Evolutionary conservation across 2,888 invertebrate species (phyloP).

Genomic region (Toxonevra muliebris): DNA sequence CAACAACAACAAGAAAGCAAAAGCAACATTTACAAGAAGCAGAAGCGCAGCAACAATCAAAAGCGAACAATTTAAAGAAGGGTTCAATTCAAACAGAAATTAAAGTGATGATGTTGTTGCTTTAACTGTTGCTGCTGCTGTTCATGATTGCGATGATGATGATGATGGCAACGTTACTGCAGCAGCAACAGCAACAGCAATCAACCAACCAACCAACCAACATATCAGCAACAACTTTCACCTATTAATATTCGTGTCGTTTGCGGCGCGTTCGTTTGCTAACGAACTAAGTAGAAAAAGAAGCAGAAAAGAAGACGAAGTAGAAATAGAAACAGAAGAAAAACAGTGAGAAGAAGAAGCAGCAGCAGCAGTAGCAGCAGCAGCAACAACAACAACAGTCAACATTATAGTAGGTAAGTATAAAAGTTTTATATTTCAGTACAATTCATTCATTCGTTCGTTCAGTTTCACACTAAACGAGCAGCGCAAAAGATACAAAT

Average conservation of each 20-base stretch:
- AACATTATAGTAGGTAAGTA: background rate
- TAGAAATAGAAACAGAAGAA: slow-evolving; percentile 12
- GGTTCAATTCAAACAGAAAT: slow-evolving; percentile 39
- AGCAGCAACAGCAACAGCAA: slow-evolving; percentile 14
- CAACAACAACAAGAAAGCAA: slow-evolving; percentile 17
- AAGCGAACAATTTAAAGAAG: slow-evolving; percentile 27
- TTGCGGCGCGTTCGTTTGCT: slow-evolving; percentile 38
- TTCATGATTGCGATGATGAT: background rate
- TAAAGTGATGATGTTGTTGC: background rate
- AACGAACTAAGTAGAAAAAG: slow-evolving; percentile 5
- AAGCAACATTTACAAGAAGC: slow-evolving; percentile 1
- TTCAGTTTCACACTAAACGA: slow-evolving; percentile 10
- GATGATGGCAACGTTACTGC: slow-evolving; percentile 1
- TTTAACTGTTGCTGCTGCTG: background rate
- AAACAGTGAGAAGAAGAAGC: slow-evolving; percentile 1
- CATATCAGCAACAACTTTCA: slow-evolving; percentile 55
- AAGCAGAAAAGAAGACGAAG: slow-evolving; percentile 14
- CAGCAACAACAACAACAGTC: slow-evolving; percentile 17
- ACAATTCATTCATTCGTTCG: slow-evolving; percentile 8
- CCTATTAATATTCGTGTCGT: slow-evolving; percentile 63
- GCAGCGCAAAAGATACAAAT: slow-evolving; percentile 19
- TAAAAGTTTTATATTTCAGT: too few species aligned
- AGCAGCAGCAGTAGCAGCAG: slow-evolving; percentile 9
- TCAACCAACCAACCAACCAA: slow-evolving; percentile 10
- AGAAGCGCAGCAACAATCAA: background rate